Percentiles rank a stretch among this genome's conserved stretches.
phyloP scores from a whole-genome alignment of 1,140 invertebrate species.

The Coboldia fuscipes region DNA sequence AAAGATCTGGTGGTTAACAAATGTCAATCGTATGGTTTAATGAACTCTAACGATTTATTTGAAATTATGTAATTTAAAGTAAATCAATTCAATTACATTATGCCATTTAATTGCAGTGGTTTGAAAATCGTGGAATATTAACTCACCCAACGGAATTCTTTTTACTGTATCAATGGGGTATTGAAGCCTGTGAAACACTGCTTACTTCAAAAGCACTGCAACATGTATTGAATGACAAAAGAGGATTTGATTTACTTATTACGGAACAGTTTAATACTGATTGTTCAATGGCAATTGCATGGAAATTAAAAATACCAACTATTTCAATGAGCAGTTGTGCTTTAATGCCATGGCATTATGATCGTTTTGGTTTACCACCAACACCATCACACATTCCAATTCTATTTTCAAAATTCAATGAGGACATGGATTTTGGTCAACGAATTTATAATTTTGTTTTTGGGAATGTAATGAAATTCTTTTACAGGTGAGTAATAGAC shows the following conservation, averaged over 20 bases:
- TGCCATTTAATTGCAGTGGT: constrained; percentile 8
- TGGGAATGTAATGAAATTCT: constrained; percentile 16
- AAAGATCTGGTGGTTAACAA: too few species aligned
- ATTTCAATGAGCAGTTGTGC: constrained; percentile 32
- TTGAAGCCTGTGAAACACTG: constrained; percentile 14
- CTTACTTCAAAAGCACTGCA: constrained; percentile 25
- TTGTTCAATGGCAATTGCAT: constrained; percentile 30
- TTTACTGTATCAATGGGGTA: constrained; percentile 14
- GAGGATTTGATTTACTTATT: constrained; percentile 33
- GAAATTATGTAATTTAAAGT: too few species aligned
- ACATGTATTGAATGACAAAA: constrained; percentile 22
- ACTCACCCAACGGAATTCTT: constrained; percentile 15
- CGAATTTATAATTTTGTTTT: constrained; percentile 27
- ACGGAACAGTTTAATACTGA: constrained; percentile 38
- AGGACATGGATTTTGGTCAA: constrained; percentile 28
- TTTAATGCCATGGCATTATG: constrained; percentile 33
- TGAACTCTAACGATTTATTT: too few species aligned
- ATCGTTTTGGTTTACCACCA: constrained; percentile 27
- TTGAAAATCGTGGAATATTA: constrained; percentile 14
- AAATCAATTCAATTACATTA: too few species aligned
- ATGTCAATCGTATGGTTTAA: too few species aligned
- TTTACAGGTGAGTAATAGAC: constrained; percentile 25
- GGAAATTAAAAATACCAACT: constrained; percentile 29
- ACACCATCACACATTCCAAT: constrained; percentile 31
- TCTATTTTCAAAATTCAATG: constrained; percentile 22